These are phyloP conservation scores for Drosophila nannoptera DNA, from an alignment of 1,140 invertebrate species.

Conservation along the genomic window DNA sequence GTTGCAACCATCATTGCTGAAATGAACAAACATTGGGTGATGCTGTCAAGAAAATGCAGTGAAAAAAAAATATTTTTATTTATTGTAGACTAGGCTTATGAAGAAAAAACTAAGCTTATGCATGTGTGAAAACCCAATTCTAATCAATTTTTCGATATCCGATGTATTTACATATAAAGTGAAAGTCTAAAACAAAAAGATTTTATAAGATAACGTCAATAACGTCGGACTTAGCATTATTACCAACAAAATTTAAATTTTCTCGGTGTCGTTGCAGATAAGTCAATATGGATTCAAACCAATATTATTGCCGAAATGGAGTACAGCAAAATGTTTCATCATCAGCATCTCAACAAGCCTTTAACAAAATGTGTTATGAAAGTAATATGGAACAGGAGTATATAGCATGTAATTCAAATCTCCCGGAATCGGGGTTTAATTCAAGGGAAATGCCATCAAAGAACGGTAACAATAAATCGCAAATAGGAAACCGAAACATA, in stretches of 20 bases:
- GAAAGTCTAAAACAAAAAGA: too few species aligned
- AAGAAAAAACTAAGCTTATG: too few species aligned
- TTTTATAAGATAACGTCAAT: too few species aligned
- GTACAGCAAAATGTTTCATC: slow-evolving; percentile 49
- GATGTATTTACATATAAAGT: too few species aligned
- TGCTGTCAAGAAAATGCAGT: too few species aligned
- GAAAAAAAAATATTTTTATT: too few species aligned
- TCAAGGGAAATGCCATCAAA: slow-evolving; percentile 46
- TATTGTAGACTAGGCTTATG: too few species aligned
- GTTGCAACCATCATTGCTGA: too few species aligned
- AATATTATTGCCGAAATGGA: slow-evolving; percentile 69
- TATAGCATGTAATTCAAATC: slow-evolving; percentile 44
- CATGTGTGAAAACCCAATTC: too few species aligned
- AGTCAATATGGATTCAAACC: slow-evolving; percentile 70
- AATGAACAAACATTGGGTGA: too few species aligned
- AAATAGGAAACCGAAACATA: slow-evolving; percentile 37
- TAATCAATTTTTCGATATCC: too few species aligned
- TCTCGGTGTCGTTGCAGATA: slow-evolving; percentile 9
- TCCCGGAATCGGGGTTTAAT: slow-evolving; percentile 46
- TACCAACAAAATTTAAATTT: not conserved
- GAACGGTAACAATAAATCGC: slow-evolving; percentile 47
- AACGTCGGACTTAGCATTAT: too few species aligned
- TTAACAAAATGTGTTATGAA: slow-evolving; percentile 55
- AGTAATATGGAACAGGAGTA: slow-evolving; percentile 57
- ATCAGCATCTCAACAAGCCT: slow-evolving; percentile 48